Evolutionary conservation across 1,140 invertebrate species (phyloP).

Genomic region (Pogonognathellus flavescens): DNA sequence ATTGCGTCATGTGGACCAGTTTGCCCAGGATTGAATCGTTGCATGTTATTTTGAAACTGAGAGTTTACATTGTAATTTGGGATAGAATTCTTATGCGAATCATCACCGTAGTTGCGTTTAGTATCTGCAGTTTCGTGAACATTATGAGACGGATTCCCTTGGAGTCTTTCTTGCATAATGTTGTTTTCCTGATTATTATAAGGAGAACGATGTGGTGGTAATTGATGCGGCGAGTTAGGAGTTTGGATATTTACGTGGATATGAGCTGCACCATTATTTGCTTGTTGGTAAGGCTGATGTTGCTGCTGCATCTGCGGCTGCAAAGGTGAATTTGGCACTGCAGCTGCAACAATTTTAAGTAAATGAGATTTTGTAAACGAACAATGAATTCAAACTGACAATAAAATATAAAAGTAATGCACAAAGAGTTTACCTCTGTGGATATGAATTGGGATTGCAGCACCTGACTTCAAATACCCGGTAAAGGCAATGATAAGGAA

Average conservation of each 20-base stretch:
- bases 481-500: background rate
- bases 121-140: background rate
- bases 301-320: background rate
- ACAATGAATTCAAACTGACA: background rate
- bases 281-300: background rate
- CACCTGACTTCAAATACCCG: background rate
- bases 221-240: too few species aligned
- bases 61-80: background rate
- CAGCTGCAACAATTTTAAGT: background rate
- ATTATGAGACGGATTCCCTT: background rate
- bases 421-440: background rate
- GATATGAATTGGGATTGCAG: background rate
- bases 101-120: background rate
- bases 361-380: background rate
- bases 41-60: slow-evolving; percentile 19
- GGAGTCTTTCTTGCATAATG: background rate
- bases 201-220: background rate
- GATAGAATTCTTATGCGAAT: background rate
- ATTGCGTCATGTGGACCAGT: background rate
- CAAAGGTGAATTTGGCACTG: background rate
- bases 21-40: background rate
- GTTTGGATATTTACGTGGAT: background rate
- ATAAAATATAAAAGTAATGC: too few species aligned
- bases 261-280: background rate
- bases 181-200: background rate